phyloP scores from a whole-genome alignment of 2,113 vertebrate species.

The Pseudopodoces humilis region DNA sequence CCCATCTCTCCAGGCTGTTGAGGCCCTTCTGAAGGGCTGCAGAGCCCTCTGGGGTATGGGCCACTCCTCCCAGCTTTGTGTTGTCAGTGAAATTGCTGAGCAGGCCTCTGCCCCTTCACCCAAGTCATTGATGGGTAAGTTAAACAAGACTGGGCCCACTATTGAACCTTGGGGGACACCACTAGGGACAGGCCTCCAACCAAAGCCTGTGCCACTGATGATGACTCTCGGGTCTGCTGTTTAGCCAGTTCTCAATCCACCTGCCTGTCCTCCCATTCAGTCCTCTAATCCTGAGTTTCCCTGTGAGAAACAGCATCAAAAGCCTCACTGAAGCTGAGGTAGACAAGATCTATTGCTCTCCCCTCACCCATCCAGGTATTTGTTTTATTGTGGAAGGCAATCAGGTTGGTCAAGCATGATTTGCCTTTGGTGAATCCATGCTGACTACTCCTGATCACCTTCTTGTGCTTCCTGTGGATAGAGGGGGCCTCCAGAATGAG shows the following conservation, averaged over 20 bases:
- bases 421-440: neutral
- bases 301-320: neutral
- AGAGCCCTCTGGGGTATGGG: neutral
- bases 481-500: neutral
- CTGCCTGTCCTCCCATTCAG: neutral
- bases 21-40: neutral
- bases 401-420: neutral
- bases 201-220: neutral
- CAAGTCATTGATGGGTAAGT: neutral
- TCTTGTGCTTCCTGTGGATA: neutral
- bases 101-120: neutral
- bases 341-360: neutral
- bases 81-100: neutral
- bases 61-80: neutral
- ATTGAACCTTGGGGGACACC: accelerated
- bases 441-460: neutral
- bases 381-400: neutral
- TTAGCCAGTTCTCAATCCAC: neutral
- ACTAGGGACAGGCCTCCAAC: accelerated
- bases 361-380: neutral
- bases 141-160: neutral
- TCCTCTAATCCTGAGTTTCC: neutral
- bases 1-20: neutral
- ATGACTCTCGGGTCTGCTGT: neutral
- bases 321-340: neutral